Evolutionary conservation across 2,797 vertebrate genomes (phyloP), one percentile per base, ranked within the genome.

Genomic region (Dermochelys coriacea): DNA sequence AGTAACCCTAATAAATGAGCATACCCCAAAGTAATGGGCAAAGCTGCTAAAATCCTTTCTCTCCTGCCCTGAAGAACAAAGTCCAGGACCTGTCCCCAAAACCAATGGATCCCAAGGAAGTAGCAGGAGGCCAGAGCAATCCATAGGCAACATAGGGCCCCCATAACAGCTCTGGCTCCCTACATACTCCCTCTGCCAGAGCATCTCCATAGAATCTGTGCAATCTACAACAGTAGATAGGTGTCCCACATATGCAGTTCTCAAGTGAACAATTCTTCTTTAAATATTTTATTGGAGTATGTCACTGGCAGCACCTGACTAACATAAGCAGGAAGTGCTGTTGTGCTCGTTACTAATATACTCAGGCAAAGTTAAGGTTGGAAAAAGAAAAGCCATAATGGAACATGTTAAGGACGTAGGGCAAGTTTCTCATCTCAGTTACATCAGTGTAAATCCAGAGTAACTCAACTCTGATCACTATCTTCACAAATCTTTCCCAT

Each of bases 381-480:
- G 84, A 89, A 80, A 15, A 85, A 77, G 10, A 85, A 84, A 52
- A 64, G 54, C 45, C 2, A 27, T 5, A 34, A 19, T 1, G 51
- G 16, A 68, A 59, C 68, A 88, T 71, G 7, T 37, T 64, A 80
- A 57, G 21, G 83, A 85, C 71, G 83, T 75, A n/a, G 52, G 27
- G 68, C 51, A 1, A 41, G 5, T 47, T 90, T 59, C 83, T 64
- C 2, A 1, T 19, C 3, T 54, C 6, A 1, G 59, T 59, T 75
- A 50, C 1, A 51, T 82, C 49, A 54, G 3, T 52, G 6, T 34
- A 51, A 51, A 87, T 87, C 45, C 81, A 93, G 34, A 75, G 64
- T 49, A 45, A 84, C 5, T n/a, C 86, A 18, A 19, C 25, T 45
- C 5, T 41, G 0, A 1, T 25, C 78, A 27, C 5, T 5, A 3